These are phyloP conservation scores for Ericerus pela DNA, from an alignment of 1,140 invertebrate species.

Conservation along the genomic window DNA sequence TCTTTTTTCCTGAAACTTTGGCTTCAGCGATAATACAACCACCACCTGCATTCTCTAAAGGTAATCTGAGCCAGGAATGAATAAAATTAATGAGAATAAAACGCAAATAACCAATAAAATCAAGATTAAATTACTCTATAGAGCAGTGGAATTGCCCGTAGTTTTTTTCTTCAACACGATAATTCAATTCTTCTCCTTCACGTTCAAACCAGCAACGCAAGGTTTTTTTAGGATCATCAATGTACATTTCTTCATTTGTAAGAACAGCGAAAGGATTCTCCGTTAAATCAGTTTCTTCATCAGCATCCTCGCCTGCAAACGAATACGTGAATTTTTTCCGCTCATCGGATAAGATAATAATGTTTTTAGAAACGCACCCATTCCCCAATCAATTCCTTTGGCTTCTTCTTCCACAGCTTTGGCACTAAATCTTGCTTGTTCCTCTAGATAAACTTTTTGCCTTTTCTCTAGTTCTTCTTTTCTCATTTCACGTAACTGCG, in stretches of 20 bases:
- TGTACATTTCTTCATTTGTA: conserved; percentile 71
- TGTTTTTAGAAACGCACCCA: conserved; percentile 42
- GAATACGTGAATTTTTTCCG: conserved; percentile 13
- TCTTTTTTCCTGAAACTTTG: conserved; percentile 79
- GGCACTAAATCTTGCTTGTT: conserved; percentile 35
- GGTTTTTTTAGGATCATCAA: conserved; percentile 91
- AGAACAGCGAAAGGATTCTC: conserved; percentile 70
- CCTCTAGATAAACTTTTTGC: conserved; percentile 33
- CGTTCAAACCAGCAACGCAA: conserved; percentile 87
- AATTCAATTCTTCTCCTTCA: conserved; percentile 65
- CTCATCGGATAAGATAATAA: neutral
- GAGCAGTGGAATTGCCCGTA: conserved; percentile 57
- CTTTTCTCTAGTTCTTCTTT: conserved; percentile 39
- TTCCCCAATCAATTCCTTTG: conserved; percentile 78
- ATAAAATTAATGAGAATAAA: neutral
- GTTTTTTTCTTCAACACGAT: conserved; percentile 67
- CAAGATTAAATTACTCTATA: conserved; percentile 39
- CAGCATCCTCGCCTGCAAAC: conserved; percentile 60
- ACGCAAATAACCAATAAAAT: conserved; percentile 1
- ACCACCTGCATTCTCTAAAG: conserved; percentile 62
- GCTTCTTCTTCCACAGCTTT: conserved; percentile 36
- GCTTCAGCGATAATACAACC: conserved; percentile 64
- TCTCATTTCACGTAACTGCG: conserved; percentile 57
- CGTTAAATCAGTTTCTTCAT: conserved; percentile 61
- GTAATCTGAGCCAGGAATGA: conserved; percentile 39